These are phyloP conservation scores for Passer domesticus DNA, from an alignment of 2,113 vertebrate species.

Conservation along the genomic window DNA sequence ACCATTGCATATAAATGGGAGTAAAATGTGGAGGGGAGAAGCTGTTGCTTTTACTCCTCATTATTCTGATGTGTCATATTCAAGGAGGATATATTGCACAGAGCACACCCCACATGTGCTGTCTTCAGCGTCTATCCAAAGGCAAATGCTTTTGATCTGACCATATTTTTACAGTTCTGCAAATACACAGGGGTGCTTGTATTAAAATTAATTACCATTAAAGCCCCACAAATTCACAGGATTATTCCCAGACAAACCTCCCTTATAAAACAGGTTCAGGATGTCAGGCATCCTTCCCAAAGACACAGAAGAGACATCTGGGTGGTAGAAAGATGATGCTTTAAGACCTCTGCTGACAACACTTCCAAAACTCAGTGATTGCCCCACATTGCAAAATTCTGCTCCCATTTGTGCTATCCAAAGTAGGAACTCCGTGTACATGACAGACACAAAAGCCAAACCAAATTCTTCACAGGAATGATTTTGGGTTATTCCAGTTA, in stretches of 20 bases:
- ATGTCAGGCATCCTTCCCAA: conserved; percentile 1
- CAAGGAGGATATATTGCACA: neutral
- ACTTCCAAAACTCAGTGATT: neutral
- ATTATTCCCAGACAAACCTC: neutral
- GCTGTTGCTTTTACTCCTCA: neutral
- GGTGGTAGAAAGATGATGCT: neutral
- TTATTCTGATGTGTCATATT: neutral
- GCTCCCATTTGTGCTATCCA: neutral
- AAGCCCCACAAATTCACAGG: neutral
- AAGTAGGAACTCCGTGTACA: neutral
- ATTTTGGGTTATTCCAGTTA: neutral
- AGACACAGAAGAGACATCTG: neutral
- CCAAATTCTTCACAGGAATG: neutral
- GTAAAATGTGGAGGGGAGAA: neutral
- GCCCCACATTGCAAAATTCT: neutral
- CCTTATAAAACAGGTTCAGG: neutral
- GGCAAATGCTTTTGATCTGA: neutral
- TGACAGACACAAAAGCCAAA: neutral
- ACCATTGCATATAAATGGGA: neutral
- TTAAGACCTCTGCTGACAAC: neutral
- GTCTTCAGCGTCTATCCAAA: neutral
- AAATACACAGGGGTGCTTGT: conserved; percentile 10
- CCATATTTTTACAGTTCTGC: neutral
- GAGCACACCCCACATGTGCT: neutral
- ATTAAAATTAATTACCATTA: conserved; percentile 50